These are phyloP conservation scores for Muraenolepis orangiensis DNA, from an alignment of 2,797 vertebrate species.

Conservation along the genomic window DNA sequence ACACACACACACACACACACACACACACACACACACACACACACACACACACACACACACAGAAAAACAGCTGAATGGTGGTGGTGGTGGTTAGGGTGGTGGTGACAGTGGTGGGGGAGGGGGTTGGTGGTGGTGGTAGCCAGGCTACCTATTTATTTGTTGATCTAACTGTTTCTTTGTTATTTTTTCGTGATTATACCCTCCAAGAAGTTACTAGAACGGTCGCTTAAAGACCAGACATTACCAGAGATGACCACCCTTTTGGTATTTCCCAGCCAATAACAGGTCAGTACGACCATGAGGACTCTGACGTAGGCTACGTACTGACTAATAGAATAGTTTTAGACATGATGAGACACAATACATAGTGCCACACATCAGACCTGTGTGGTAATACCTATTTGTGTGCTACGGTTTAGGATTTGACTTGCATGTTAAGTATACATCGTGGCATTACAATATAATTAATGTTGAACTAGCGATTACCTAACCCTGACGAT, in stretches of 20 bases:
- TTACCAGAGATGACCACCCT: not conserved
- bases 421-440: not conserved
- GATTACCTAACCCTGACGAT: too few species aligned
- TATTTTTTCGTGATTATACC: not conserved
- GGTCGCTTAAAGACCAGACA: too few species aligned
- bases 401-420: not conserved
- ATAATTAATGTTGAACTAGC: not conserved
- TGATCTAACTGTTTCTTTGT: not conserved
- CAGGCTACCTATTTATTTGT: not conserved
- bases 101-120: conserved; percentile 3
- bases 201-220: not conserved
- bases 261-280: not conserved
- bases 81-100: conserved; percentile 24
- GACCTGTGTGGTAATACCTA: not conserved
- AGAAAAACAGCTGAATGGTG: conserved; percentile 79
- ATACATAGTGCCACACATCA: not conserved
- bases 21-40: too few species aligned
- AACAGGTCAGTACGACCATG: not conserved
- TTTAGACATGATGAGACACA: not conserved
- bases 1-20: too few species aligned
- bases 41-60: too few species aligned
- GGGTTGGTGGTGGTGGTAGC: not conserved
- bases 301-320: not conserved
- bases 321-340: not conserved
- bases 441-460: not conserved